These are phyloP conservation scores for Sebastes cheni DNA, from an alignment of 2,797 vertebrate genomes.

Conservation along the genomic window DNA sequence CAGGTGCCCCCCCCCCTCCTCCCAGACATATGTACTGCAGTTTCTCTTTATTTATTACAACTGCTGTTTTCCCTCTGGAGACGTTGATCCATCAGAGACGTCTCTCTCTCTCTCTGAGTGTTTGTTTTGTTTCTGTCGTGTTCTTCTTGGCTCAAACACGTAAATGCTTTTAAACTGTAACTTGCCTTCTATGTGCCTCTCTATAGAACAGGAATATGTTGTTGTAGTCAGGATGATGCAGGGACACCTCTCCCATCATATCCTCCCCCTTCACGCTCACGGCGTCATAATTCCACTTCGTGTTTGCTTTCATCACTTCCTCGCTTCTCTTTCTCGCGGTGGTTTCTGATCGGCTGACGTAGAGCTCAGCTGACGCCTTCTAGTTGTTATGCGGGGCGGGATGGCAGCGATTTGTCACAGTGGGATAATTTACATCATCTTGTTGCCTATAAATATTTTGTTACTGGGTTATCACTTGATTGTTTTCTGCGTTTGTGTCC, in stretches of 20 bases:
- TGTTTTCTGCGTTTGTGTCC: not conserved
- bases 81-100: conserved; percentile 40
- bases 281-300: not conserved
- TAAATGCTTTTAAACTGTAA: conserved; percentile 48
- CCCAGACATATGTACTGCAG: conserved; percentile 72
- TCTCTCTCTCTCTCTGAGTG: conserved; percentile 11
- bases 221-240: conserved; percentile 10
- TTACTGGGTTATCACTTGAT: not conserved
- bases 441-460: not conserved
- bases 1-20: not conserved
- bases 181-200: conserved; percentile 77
- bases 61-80: conserved; percentile 76
- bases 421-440: not conserved
- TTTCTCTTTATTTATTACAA: conserved; percentile 78
- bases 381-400: not conserved
- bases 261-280: not conserved
- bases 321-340: not conserved
- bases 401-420: not conserved
- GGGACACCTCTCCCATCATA: not conserved
- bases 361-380: not conserved
- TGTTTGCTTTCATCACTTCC: not conserved
- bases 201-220: conserved; percentile 34
- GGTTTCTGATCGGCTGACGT: not conserved
- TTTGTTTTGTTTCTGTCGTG: conserved; percentile 22
- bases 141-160: conserved; percentile 39